These are phyloP conservation scores for Clunio marinus DNA, from an alignment of 2,888 invertebrate genomes.

Conservation along the genomic window DNA sequence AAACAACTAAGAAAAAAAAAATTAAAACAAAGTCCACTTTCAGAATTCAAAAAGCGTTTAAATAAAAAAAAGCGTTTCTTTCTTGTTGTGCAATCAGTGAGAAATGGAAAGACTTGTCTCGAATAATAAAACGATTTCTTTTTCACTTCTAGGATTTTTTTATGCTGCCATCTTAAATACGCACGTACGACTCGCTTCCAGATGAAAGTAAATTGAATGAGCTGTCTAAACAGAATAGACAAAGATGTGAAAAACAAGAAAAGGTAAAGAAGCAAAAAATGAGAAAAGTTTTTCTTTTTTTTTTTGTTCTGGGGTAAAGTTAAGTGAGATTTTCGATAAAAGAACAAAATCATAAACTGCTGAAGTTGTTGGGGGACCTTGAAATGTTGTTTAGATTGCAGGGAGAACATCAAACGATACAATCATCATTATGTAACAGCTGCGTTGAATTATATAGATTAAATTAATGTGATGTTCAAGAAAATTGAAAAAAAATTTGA, in stretches of 20 bases:
- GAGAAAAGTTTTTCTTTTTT: too few relatives aligned
- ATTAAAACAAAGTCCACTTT: too few relatives aligned
- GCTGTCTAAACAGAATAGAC: background rate
- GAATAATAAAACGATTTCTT: background rate
- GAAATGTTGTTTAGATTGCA: too few relatives aligned
- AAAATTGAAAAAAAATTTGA: too few relatives aligned
- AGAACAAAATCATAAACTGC: too few relatives aligned
- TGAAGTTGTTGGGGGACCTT: too few relatives aligned
- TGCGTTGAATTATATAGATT: too few relatives aligned
- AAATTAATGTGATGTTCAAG: too few relatives aligned
- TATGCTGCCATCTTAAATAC: background rate
- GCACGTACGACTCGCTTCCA: background rate
- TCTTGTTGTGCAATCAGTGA: background rate
- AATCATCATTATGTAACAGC: too few relatives aligned
- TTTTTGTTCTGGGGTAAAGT: background rate
- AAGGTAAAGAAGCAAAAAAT: background rate
- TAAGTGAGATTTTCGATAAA: too few relatives aligned
- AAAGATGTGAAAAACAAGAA: background rate
- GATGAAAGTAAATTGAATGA: background rate
- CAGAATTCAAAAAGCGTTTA: background rate
- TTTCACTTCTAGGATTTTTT: background rate
- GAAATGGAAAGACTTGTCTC: background rate
- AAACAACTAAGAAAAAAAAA: too few relatives aligned
- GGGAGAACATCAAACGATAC: too few relatives aligned
- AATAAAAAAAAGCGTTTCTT: background rate